Base-by-base conservation (phyloP, 2,113 vertebrate genomes). In the Python bivittatus region DNA sequence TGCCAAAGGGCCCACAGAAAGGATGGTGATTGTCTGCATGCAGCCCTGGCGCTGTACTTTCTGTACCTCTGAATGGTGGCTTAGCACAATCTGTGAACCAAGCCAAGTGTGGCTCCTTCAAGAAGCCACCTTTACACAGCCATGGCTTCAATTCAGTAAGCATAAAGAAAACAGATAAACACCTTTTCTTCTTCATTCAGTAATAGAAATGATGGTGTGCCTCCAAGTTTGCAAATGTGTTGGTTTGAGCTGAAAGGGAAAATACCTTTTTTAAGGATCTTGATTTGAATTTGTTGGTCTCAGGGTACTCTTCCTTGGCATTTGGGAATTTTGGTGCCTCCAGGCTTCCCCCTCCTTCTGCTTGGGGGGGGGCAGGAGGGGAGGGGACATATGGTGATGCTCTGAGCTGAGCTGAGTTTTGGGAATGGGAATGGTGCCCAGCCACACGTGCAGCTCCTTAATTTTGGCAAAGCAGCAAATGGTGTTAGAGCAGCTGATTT, bases 401-500 rank as follows among this genome's bases (percentile, higher is more conserved):
- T 88, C 86, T 84, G 42, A 88, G 22, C 38, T 27, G 64, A 4
- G 20, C 42, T 27, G 57, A 84, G 87, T 42, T 29, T 88, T 89
- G 91, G 91, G 91, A 89, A 89, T 42, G 12, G 44, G 91, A 89
- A 85, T 54, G 8, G 23, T 64, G 91, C 88, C 91, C 88, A 85
- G 88, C 29, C 72, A 85, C 91, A 89, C 88, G 57, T 92, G 88
- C 57, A 22, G 91, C 15, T 61, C 22, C 13, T 92, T 89, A 89
- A 88, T 83, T 92, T 53, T 92, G 88, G 91, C 91, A 61, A 53
- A 38, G 57, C 79, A 64, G 88, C 91, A 84, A 92, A 89, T 92
- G 44, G 57, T 38, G 42, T 87, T 85, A 7, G 56, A 79, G 56
- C 91, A 84, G 72, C 72, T 85, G 91, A 92, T 85, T 92, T 87